Percentiles rank a stretch among this genome's conserved stretches.
These are phyloP conservation scores for Tiliacea citrago DNA, from an alignment of 2,888 invertebrate species.

Conservation along the genomic window DNA sequence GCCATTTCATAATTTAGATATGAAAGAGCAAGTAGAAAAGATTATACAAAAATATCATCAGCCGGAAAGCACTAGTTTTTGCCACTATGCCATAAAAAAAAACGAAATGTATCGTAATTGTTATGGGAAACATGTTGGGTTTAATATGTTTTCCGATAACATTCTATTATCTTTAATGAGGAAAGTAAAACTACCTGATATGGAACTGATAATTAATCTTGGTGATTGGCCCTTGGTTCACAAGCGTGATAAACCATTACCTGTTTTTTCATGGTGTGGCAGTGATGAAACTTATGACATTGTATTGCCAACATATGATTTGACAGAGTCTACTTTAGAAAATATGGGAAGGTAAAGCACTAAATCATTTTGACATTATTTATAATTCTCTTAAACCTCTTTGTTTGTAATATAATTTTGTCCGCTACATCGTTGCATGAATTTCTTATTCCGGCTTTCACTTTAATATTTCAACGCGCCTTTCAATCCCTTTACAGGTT, in stretches of 20 bases:
- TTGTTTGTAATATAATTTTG: neutral
- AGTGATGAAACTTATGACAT: conserved; percentile 96
- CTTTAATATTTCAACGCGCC: neutral
- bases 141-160: conserved; percentile 98
- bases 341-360: conserved; percentile 95
- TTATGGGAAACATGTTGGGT: conserved; percentile 98
- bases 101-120: conserved; percentile 96
- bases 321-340: conserved; percentile 97
- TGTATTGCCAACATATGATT: conserved; percentile 98
- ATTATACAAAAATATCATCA: conserved; percentile 93
- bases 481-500: neutral
- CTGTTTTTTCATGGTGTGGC: conserved; percentile 99
- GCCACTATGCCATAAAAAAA: conserved; percentile 96
- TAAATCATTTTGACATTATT: neutral
- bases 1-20: conserved; percentile 93
- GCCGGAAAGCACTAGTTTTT: conserved; percentile 95
- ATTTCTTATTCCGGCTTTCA: neutral
- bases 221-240: conserved; percentile 98
- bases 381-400: neutral
- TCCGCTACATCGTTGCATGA: neutral
- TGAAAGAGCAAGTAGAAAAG: conserved; percentile 92
- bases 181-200: conserved; percentile 95
- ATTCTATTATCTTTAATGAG: conserved; percentile 95
- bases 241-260: conserved; percentile 90
- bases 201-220: conserved; percentile 97